Evolutionary conservation across 2,113 vertebrate genomes (phyloP).

Genomic region (Chaetodon trifascialis): DNA sequence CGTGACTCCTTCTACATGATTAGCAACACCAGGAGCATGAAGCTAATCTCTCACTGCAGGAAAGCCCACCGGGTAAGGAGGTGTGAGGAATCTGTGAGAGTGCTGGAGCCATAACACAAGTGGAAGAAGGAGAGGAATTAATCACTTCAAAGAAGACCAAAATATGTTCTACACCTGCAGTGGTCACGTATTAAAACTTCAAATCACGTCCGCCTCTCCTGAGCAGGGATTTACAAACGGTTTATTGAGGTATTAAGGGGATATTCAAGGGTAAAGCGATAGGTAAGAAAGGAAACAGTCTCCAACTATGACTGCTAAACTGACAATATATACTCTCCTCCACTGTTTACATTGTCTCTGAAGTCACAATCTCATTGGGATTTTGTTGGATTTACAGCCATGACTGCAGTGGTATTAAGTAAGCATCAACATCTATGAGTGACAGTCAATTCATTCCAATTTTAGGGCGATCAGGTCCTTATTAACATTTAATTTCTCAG

Average conservation of each 20-base stretch:
- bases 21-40: constrained; percentile 69
- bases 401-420: not conserved
- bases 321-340: not conserved
- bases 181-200: constrained; percentile 68
- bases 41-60: constrained; percentile 76
- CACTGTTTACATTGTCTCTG: not conserved
- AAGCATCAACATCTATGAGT: constrained; percentile 1
- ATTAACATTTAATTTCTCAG: not conserved
- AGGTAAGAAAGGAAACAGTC: constrained; percentile 27
- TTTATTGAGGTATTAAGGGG: constrained; percentile 54
- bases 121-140: constrained; percentile 67
- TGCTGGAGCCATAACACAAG: constrained; percentile 56
- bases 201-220: constrained; percentile 53
- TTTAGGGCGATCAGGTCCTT: not conserved
- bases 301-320: constrained; percentile 30
- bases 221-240: constrained; percentile 51
- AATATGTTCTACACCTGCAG: constrained; percentile 72
- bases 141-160: constrained; percentile 74
- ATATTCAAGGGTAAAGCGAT: constrained; percentile 53
- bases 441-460: not conserved
- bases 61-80: constrained; percentile 64
- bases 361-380: not conserved
- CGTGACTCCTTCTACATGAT: constrained; percentile 74
- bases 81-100: constrained; percentile 59
- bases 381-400: not conserved